Evolutionary conservation across 1,140 invertebrate genomes (phyloP).

Genomic region (Lasaia peninsularis): DNA sequence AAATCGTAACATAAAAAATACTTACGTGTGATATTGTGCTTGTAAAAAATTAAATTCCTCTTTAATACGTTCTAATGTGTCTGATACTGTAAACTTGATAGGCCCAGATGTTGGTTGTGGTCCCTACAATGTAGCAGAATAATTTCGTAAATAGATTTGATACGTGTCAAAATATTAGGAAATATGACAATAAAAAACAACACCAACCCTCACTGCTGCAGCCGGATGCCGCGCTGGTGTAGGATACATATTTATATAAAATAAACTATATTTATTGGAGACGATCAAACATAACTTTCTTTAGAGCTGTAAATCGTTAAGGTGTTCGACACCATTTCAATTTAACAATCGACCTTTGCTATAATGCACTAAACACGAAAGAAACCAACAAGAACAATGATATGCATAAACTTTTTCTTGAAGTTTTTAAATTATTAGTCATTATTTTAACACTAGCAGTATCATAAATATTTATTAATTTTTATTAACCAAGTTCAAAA

Average conservation of each 20-base stretch:
- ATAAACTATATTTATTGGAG: constrained; percentile 36
- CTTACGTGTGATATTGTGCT: constrained; percentile 98
- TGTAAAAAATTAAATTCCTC: constrained; percentile 99
- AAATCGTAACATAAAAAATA: constrained; percentile 37
- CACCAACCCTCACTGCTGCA: constrained; percentile 68
- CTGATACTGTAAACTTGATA: constrained; percentile 97
- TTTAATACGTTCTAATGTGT: constrained; percentile 98
- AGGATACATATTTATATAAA: constrained; percentile 61
- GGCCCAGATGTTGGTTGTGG: constrained; percentile 92
- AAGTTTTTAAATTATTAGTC: constrained; percentile 68
- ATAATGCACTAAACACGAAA: constrained; percentile 56
- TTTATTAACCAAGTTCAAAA: neutral
- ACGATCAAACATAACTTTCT: constrained; percentile 60
- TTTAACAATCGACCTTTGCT: constrained; percentile 47
- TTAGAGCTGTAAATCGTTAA: constrained; percentile 45
- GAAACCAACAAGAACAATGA: constrained; percentile 64
- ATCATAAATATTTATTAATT: constrained; percentile 3
- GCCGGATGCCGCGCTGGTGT: constrained; percentile 66
- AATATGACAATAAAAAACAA: constrained; percentile 38
- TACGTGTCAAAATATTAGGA: neutral
- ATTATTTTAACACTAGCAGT: constrained; percentile 55
- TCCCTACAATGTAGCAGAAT: constrained; percentile 83
- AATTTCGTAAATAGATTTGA: constrained; percentile 23
- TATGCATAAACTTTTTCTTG: constrained; percentile 70
- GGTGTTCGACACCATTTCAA: constrained; percentile 56